These are phyloP conservation scores for Calvadosia cruxmelitensis DNA, from an alignment of 30 jellyfish, hydroid and myxozoan genomes.

Conservation along the genomic window DNA sequence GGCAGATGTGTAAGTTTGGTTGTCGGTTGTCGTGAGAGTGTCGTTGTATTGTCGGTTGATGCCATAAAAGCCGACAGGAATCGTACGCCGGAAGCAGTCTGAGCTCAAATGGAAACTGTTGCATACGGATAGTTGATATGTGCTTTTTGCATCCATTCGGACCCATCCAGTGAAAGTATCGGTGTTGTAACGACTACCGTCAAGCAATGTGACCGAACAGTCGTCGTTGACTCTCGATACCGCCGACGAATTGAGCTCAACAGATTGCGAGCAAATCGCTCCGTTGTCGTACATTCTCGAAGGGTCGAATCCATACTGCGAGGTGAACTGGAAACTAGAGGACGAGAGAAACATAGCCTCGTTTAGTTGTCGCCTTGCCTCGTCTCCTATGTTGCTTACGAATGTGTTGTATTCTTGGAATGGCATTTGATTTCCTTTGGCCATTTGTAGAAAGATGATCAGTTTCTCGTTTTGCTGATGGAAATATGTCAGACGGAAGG, in stretches of 20 bases:
- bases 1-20: not conserved
- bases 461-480: not conserved
- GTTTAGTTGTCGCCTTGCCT: not conserved
- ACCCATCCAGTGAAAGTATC: not conserved
- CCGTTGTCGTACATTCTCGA: not conserved
- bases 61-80: no score
- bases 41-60: no score
- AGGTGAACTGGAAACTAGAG: not conserved
- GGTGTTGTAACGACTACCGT: not conserved
- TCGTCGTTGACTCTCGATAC: not conserved
- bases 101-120: not conserved
- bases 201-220: not conserved
- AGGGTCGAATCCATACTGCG: not conserved
- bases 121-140: not conserved
- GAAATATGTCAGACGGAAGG: not conserved
- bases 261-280: not conserved
- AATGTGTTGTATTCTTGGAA: not conserved
- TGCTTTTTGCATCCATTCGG: not conserved
- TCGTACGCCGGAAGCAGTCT: not conserved
- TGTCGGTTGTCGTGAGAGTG: not conserved
- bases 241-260: no score
- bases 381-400: not conserved
- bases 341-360: not conserved
- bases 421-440: not conserved
- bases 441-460: not conserved